Base-by-base conservation (phyloP, 2,888 invertebrate species). In the Sericinus montela region DNA sequence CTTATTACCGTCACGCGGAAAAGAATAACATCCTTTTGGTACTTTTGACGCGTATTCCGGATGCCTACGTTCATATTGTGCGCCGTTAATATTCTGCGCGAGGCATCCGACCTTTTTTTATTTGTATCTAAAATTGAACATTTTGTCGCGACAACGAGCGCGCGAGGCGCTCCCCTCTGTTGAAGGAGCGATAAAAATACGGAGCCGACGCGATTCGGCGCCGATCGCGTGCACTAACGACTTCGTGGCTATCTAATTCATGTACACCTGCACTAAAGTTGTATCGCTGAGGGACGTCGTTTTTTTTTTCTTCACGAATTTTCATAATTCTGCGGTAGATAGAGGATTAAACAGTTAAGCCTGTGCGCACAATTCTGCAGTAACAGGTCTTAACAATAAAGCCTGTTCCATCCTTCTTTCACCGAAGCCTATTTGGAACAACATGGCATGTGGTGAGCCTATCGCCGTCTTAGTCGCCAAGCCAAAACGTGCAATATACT, bases 111-210 rank as follows among this genome's bases (percentile, higher is more conserved):
- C 87, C 88, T 88, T 87, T 50, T 88, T 88, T 87, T 86, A 87
- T 88, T 88, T 86, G 86, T 86, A 86, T 87, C 87, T 84, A 86
- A 87, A 88, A 86, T 87, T 87, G 87, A 84, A 86, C 86, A 85
- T 86, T 88, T 87, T 86, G 88, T 87, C 76, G 85, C 77, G 79
- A 81, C 84, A 82, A 84, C 82, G 86, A 80, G 81, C 79, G 76
- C 72, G 69, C 69, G 75, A 76, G 71, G 65, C 65, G 67, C 66
- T 73, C 79, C 79, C 80, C 76, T 78, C 67, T 66, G 70, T 60
- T 68, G 73, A 75, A 80, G 78, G 67, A 78, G 72, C 76, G 73
- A 86, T 84, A 84, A 86, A 85, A 84, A 81, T 80, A 78, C 72
- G 66, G 68, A 79, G 75, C 69, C 67, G 70, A 58, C 62, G 66